Conservation (phyloP, 2,113 vertebrate species). For the Dipodomys spectabilis region DNA sequence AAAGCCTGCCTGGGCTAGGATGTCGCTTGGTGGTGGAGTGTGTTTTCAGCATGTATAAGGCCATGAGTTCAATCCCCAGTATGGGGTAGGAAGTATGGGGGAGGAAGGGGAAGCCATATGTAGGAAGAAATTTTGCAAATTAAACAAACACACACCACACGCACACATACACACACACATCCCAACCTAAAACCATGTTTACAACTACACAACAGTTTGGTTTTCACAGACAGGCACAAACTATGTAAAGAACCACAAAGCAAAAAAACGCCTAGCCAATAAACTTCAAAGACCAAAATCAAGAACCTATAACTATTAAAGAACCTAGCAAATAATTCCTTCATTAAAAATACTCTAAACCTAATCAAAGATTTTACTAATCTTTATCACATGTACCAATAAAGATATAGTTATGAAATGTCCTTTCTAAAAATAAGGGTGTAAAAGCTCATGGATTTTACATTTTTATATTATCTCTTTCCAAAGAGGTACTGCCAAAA, state of each 20-base stretch:
- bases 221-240: constrained; percentile 33
- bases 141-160: constrained; percentile 5
- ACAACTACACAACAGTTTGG: neutral
- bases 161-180: neutral
- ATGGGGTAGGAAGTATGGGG: too few relatives aligned
- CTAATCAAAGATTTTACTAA: constrained; percentile 1
- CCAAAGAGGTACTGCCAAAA: neutral
- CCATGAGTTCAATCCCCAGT: neutral
- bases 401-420: neutral
- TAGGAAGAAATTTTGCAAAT: constrained; percentile 51
- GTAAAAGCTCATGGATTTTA: neutral
- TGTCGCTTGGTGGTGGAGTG: neutral
- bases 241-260: neutral
- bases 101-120: neutral
- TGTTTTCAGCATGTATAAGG: neutral
- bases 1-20: neutral
- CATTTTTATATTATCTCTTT: constrained; percentile 39
- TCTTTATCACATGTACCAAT: neutral
- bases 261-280: constrained; percentile 1
- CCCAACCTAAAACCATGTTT: constrained; percentile 40
- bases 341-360: neutral
- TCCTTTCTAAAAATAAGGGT: constrained; percentile 31
- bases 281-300: constrained; percentile 20
- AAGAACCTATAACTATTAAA: neutral
- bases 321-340: neutral